A percentile compares a stretch with the other conserved stretches of the same genome.
Conservation (phyloP, 2,888 invertebrate species). For the Drosophila aldrichi region DNA sequence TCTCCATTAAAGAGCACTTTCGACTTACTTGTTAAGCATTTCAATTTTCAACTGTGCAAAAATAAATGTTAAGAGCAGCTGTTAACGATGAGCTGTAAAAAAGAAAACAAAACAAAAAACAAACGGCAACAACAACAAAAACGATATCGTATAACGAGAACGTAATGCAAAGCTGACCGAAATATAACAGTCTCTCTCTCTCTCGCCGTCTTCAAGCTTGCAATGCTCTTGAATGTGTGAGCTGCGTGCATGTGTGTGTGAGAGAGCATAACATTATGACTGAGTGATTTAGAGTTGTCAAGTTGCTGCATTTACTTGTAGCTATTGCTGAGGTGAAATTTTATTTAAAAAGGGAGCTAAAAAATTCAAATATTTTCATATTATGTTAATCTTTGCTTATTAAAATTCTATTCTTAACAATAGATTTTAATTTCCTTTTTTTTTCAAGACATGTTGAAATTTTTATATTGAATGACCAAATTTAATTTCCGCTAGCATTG, state of each 20-base stretch:
- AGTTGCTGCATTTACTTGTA: conserved; percentile 1
- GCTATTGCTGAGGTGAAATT: neutral
- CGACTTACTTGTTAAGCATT: conserved; percentile 15
- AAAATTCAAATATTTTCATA: neutral
- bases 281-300: conserved; percentile 27
- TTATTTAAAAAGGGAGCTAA: neutral
- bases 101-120: neutral
- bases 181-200: conserved; percentile 38
- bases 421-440: no score
- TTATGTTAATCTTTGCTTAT: no score
- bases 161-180: conserved; percentile 51
- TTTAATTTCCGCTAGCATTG: conserved; percentile 1
- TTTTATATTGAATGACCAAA: no score
- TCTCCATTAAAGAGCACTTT: conserved; percentile 38
- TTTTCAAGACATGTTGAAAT: neutral
- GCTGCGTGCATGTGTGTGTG: neutral
- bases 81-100: conserved; percentile 25
- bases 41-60: conserved; percentile 29
- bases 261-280: neutral
- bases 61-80: conserved; percentile 35
- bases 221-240: conserved; percentile 12
- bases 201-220: conserved; percentile 12
- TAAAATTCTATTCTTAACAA: no score
- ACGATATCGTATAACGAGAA: conserved; percentile 42
- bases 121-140: neutral